Evolutionary conservation across 2,113 vertebrate species (phyloP).

Genomic region (Mormoops blainvillei): DNA sequence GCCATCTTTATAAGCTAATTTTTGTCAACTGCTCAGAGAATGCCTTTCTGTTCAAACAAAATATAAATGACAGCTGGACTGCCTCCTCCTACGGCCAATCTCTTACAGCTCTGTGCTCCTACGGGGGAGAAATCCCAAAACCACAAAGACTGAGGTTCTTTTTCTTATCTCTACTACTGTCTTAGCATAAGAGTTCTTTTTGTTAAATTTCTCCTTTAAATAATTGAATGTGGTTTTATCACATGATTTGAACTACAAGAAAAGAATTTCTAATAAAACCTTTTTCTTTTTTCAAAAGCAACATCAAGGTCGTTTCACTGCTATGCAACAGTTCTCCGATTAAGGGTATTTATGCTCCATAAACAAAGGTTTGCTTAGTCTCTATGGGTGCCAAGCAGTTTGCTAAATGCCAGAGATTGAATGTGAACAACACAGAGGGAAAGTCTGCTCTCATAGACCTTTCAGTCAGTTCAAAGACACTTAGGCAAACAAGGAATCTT

Average conservation of each 20-base stretch:
- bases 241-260: neutral
- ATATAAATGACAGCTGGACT: neutral
- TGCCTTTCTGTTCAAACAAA: neutral
- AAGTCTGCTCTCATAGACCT: neutral
- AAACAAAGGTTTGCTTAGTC: neutral
- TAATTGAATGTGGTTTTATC: neutral
- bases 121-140: neutral
- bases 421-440: neutral
- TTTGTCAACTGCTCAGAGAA: neutral
- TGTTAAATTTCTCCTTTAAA: conserved; percentile 17
- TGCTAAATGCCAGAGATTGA: neutral
- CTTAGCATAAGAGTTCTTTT: neutral
- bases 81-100: neutral
- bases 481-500: neutral
- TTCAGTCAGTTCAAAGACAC: neutral
- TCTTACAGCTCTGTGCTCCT: neutral
- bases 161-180: neutral
- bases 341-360: neutral
- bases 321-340: neutral
- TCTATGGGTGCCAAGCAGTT: neutral
- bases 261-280: neutral
- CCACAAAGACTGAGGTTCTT: neutral
- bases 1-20: neutral
- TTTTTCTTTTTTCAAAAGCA: conserved; percentile 13
- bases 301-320: neutral